Evolutionary conservation across 2,797 vertebrate genomes (phyloP).

Genomic region (Tenualosa ilisha): DNA sequence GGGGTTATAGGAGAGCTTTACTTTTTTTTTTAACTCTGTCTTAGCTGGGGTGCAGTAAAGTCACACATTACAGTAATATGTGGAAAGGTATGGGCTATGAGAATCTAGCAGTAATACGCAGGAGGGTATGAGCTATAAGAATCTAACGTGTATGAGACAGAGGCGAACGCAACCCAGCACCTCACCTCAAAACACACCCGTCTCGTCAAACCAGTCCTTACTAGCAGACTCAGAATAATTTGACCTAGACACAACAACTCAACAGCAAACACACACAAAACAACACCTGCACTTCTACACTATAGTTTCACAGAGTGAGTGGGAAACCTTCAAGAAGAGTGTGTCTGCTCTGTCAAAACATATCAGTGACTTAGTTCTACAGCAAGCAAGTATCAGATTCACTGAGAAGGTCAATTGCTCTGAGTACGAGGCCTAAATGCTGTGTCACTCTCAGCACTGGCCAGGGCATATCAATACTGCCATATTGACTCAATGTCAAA

Average conservation of each 20-base stretch:
- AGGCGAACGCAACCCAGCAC: conserved; percentile 33
- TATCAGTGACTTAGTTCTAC: background rate
- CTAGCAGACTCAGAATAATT: conserved; percentile 25
- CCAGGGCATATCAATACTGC: background rate
- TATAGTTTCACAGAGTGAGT: background rate
- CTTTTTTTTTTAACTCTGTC: background rate
- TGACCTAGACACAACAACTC: background rate
- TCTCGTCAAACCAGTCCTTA: conserved; percentile 15
- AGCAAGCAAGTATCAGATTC: background rate
- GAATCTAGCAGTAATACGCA: background rate
- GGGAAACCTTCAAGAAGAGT: background rate
- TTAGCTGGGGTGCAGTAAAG: conserved; percentile 51
- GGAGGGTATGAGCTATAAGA: background rate
- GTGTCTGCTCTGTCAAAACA: background rate
- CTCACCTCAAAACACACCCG: conserved; percentile 49
- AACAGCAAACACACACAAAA: background rate
- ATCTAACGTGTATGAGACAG: background rate
- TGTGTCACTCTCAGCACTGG: background rate
- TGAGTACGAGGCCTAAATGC: background rate
- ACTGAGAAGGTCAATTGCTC: background rate
- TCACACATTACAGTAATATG: background rate
- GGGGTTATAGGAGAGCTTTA: conserved; percentile 50
- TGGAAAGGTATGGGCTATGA: background rate
- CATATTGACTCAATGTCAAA: background rate
- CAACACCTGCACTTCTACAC: conserved; percentile 1